Conservation (phyloP, 2,113 vertebrate genomes). For the Gavialis gangeticus region DNA sequence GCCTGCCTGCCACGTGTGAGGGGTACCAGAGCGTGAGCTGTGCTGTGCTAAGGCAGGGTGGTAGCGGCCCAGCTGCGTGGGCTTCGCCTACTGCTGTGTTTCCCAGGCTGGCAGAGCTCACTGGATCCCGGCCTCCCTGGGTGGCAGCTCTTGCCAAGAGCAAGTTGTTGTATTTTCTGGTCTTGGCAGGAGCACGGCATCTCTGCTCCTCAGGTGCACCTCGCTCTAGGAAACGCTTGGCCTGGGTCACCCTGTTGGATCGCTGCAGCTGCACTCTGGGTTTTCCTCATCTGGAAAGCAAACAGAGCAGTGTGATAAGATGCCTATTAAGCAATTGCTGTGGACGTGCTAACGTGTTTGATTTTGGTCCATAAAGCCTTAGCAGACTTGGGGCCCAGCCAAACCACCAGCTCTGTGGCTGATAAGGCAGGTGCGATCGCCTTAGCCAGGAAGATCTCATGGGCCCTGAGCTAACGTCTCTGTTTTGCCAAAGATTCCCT, state of each 20-base stretch:
- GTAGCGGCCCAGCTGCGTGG: rapidly evolving
- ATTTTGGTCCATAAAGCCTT: constrained; percentile 56
- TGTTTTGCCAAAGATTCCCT: constrained; percentile 27
- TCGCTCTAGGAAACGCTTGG: background rate
- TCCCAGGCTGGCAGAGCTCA: background rate
- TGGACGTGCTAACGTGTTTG: constrained; percentile 54
- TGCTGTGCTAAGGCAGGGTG: background rate
- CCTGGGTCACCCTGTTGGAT: constrained; percentile 7
- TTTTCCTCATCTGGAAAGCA: constrained; percentile 13
- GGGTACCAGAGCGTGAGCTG: rapidly evolving
- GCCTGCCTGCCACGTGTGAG: too few species aligned
- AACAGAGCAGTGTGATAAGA: constrained; percentile 27
- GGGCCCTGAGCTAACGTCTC: constrained; percentile 39
- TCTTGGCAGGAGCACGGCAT: background rate
- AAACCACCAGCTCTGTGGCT: constrained; percentile 35
- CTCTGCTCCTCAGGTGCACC: background rate
- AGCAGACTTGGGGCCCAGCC: constrained; percentile 39
- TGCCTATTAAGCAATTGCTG: constrained; percentile 49
- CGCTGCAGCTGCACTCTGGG: constrained; percentile 19
- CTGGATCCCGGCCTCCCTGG: background rate
- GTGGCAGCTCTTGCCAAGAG: background rate
- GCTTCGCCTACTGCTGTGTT: background rate
- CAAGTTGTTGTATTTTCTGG: background rate
- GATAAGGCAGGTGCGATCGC: constrained; percentile 27
- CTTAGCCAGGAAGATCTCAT: constrained; percentile 7